A percentile compares a stretch with the other conserved stretches of the same genome.
These are phyloP conservation scores for Istiophorus platypterus DNA, from an alignment of 2,113 vertebrate species.

Conservation along the genomic window DNA sequence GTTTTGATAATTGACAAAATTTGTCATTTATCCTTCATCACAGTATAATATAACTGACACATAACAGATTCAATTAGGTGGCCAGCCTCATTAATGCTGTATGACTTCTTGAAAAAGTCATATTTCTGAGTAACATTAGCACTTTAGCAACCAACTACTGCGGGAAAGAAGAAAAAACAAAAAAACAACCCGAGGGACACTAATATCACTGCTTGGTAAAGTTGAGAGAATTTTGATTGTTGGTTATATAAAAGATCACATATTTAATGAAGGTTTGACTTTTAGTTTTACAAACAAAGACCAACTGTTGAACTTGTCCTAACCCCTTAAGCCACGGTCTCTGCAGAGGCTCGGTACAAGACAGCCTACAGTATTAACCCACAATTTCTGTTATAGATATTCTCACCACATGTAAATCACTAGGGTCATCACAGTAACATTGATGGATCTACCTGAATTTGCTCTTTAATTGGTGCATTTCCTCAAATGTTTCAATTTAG, in stretches of 20 bases:
- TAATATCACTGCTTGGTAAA: neutral
- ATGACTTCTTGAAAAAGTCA: too few relatives aligned
- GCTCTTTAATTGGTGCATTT: neutral
- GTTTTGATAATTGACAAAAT: neutral
- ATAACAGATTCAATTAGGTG: conserved; percentile 5
- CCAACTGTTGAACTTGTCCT: conserved; percentile 14
- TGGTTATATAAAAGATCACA: neutral
- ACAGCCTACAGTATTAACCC: neutral
- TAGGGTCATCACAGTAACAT: conserved; percentile 1
- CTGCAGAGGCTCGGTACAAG: neutral
- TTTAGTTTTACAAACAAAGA: conserved; percentile 11
- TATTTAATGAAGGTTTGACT: neutral
- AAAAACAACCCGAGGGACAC: too few relatives aligned
- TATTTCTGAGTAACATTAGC: too few relatives aligned
- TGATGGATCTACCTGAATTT: neutral
- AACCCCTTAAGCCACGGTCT: conserved; percentile 38
- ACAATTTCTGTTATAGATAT: neutral
- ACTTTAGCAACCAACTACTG: neutral
- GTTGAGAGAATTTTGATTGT: neutral
- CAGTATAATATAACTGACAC: neutral
- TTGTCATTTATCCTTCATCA: neutral
- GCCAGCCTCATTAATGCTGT: neutral
- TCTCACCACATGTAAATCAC: conserved; percentile 1
- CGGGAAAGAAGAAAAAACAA: neutral
- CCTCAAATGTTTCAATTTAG: neutral